Evolutionary conservation across 2,113 vertebrate species (phyloP), one percentile per base, ranked within the genome.

Genomic region (Cynocephalus volans): DNA sequence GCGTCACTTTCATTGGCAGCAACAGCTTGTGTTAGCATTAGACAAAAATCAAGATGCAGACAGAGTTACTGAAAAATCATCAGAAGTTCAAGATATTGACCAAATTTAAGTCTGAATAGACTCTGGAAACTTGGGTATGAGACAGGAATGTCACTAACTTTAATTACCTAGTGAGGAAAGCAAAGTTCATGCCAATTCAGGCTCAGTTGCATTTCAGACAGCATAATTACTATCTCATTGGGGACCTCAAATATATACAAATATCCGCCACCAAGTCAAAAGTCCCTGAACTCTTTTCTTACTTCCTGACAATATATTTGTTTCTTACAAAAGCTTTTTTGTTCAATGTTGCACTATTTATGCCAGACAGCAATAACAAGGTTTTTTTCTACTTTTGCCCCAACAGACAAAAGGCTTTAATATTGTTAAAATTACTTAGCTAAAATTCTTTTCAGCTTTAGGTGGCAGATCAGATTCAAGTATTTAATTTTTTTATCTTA

Each of bases 271-370:
- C 13, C 8, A 88, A 70, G 8, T 94, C 45, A 92, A 92, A 86
- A 88, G 8, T 5, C 56, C 52, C n/a, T 93, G 33, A 84, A 81
- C 19, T 70, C 12, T 17, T 93, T 60, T n/a, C 23, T 85, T 93
- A 62, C 21, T 92, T 88, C 0, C 52, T 88, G 11, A 36, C 0
- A 76, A 85, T 28, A 6, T 52, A 81, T 76, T 90, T 88, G 54
- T 77, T 93, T 88, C 72, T 77, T 95, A 41, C 24, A 85, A 88
- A 62, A 87, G 4, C 2, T 73, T 96, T 73, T 96, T 88, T 86
- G 48, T 15, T 82, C 33, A 93, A 36, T 81, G 15, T 36, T n/a
- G 88, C 15, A 92, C 21, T 84, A 75, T 18, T 56, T 83, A 91
- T 28, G 4, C 18, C 9, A 91, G 23, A 85, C 6, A 41, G 41